Conservation (phyloP, 2,113 vertebrate genomes). For the Phrynosoma blainvillii region DNA sequence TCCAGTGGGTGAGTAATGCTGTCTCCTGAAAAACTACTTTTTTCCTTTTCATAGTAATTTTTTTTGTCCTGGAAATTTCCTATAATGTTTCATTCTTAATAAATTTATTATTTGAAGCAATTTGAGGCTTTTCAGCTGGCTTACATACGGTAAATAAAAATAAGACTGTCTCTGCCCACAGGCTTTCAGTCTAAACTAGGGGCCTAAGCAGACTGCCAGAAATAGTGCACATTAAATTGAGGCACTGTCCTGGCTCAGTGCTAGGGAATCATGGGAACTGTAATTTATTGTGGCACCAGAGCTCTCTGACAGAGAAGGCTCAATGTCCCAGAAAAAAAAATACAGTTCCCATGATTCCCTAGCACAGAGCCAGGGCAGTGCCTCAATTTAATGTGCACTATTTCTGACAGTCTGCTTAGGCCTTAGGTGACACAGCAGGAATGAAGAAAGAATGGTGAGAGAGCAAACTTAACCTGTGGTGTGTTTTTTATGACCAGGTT, state of each 20-base stretch:
- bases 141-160: background rate
- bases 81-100: background rate
- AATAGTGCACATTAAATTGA: too few species aligned
- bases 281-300: too few species aligned
- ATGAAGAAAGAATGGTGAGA: background rate
- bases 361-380: too few species aligned
- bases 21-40: background rate
- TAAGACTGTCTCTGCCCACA: background rate
- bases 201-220: too few species aligned
- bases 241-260: too few species aligned
- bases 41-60: background rate
- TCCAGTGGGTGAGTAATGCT: slow-evolving; percentile 89
- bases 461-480: background rate
- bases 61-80: background rate
- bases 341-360: too few species aligned
- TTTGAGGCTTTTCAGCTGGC: background rate
- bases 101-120: background rate
- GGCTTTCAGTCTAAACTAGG: background rate
- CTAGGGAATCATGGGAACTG: too few species aligned
- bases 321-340: too few species aligned
- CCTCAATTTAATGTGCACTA: too few species aligned
- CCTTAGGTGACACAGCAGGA: background rate
- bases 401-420: too few species aligned
- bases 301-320: too few species aligned
- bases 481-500: background rate